Conservation (phyloP, 2,888 invertebrate species). For the Acleris laterana region DNA sequence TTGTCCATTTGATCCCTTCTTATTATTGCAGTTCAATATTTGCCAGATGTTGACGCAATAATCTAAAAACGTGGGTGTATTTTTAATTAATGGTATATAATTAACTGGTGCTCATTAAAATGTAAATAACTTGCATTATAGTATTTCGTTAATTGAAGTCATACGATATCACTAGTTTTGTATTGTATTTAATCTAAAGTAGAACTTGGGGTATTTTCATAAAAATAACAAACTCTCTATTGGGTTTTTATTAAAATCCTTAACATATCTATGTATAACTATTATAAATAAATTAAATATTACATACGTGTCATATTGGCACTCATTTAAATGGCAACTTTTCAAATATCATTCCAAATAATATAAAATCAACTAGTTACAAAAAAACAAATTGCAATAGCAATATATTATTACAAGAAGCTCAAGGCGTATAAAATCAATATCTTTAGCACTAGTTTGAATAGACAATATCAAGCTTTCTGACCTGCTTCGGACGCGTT, state of each 20-base stretch:
- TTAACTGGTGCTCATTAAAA: slow-evolving; percentile 1
- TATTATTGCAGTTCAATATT: slow-evolving; percentile 29
- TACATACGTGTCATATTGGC: slow-evolving; percentile 72
- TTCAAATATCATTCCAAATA: slow-evolving; percentile 47
- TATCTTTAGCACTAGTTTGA: background rate
- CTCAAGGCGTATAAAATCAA: too few species aligned
- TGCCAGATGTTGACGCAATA: background rate
- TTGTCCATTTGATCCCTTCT: slow-evolving; percentile 60
- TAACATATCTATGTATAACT: slow-evolving; percentile 72
- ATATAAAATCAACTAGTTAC: slow-evolving; percentile 49
- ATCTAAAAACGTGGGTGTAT: background rate
- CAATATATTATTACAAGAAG: background rate
- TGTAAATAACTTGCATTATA: background rate
- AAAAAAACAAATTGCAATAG: slow-evolving; percentile 13
- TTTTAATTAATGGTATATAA: background rate
- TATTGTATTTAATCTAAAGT: slow-evolving; percentile 34
- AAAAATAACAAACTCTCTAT: slow-evolving; percentile 58
- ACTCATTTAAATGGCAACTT: slow-evolving; percentile 65
- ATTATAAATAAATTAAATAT: slow-evolving; percentile 70
- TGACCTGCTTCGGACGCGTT: slow-evolving; percentile 53
- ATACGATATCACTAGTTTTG: slow-evolving; percentile 14
- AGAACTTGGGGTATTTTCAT: slow-evolving; percentile 43
- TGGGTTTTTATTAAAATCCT: slow-evolving; percentile 74
- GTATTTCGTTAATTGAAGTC: slow-evolving; percentile 15
- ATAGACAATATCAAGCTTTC: slow-evolving; percentile 16